phyloP scores from a whole-genome alignment of 2,113 vertebrate species.

The Cynoglossus semilaevis region DNA sequence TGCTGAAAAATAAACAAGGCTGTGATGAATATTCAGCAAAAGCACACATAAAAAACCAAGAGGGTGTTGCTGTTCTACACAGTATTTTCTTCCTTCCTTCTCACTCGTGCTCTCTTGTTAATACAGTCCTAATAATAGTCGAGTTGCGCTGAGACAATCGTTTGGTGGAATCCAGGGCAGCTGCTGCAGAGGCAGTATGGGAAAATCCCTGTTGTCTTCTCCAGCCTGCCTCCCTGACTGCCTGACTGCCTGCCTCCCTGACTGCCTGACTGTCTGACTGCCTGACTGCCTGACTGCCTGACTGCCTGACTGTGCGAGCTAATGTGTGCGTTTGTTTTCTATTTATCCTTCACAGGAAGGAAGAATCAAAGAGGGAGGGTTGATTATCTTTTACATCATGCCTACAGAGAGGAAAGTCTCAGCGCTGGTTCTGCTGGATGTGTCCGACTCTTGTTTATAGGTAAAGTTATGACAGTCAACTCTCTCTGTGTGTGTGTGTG shows the following conservation, averaged over 20 bases:
- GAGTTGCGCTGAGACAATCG: slow-evolving; percentile 61
- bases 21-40: slow-evolving; percentile 44
- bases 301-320: slow-evolving; percentile 3
- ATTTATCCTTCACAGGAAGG: slow-evolving; percentile 1
- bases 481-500: too few species aligned
- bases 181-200: slow-evolving; percentile 61
- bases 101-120: slow-evolving; percentile 51
- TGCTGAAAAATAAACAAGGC: slow-evolving; percentile 5
- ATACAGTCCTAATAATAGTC: slow-evolving; percentile 68
- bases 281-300: slow-evolving; percentile 27
- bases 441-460: not conserved
- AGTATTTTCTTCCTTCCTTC: slow-evolving; percentile 12
- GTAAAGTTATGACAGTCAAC: too few species aligned
- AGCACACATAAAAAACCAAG: slow-evolving; percentile 33
- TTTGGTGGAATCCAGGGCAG: slow-evolving; percentile 70
- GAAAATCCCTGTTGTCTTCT: slow-evolving; percentile 65
- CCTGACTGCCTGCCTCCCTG: not conserved
- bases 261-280: slow-evolving; percentile 8
- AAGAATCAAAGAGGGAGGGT: not conserved
- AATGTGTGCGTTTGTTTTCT: slow-evolving; percentile 19
- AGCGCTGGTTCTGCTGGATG: not conserved
- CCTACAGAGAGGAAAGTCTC: not conserved
- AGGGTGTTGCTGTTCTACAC: slow-evolving; percentile 12
- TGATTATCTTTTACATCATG: slow-evolving; percentile 4
- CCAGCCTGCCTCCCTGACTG: slow-evolving; percentile 39